Evolutionary conservation across 2,888 invertebrate genomes (phyloP).

Genomic region (Odontocolon sp.): DNA sequence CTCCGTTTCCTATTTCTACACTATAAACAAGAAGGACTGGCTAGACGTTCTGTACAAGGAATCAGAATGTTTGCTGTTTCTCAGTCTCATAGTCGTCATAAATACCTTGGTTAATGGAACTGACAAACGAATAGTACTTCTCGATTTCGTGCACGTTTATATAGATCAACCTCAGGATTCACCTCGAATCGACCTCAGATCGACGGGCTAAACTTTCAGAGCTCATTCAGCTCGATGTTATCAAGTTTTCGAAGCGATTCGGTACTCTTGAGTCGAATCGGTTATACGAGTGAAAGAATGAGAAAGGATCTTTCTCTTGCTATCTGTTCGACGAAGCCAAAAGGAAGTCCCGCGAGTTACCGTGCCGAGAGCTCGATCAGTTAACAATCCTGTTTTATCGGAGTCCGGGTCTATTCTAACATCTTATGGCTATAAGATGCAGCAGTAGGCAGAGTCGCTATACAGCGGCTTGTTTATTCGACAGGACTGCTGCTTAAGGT

Average conservation of each 20-base stretch:
- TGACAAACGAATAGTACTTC: background rate
- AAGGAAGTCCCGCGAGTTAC: constrained; percentile 47
- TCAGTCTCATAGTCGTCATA: no score
- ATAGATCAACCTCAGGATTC: background rate
- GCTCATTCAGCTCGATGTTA: constrained; percentile 21
- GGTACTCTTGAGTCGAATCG: constrained; percentile 4
- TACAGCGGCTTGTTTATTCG: constrained; percentile 56
- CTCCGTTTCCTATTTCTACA: background rate
- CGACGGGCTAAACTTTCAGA: background rate
- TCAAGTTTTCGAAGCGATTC: constrained; percentile 5
- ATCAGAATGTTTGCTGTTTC: background rate
- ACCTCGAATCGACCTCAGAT: background rate
- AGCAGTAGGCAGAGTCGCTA: constrained; percentile 16
- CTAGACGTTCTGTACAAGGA: no score
- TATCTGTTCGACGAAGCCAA: constrained; percentile 16
- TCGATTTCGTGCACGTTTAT: background rate
- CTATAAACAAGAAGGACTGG: background rate
- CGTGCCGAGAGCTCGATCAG: constrained; percentile 48
- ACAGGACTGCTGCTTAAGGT: constrained; percentile 49
- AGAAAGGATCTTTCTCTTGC: constrained; percentile 17
- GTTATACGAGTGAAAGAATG: constrained; percentile 6
- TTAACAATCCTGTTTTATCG: constrained; percentile 61
- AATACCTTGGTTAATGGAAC: no score
- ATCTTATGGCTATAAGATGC: constrained; percentile 52
- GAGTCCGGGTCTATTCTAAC: constrained; percentile 50